Evolutionary conservation across 2,888 invertebrate genomes (phyloP).

Genomic region (Panorpa germanica): DNA sequence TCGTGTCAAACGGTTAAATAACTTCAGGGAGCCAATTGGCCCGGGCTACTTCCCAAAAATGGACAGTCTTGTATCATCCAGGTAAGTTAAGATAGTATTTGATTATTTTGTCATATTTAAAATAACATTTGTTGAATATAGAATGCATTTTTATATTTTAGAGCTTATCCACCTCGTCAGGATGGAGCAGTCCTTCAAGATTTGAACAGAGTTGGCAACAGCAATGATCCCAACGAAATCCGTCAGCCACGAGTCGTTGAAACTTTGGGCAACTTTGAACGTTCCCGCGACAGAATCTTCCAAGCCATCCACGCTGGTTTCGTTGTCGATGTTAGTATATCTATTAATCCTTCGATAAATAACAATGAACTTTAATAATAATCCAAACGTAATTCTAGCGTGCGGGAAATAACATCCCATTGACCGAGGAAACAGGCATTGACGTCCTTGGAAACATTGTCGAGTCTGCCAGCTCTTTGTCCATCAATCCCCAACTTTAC

Average conservation of each 20-base stretch:
- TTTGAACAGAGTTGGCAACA: constrained; percentile 43
- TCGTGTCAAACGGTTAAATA: constrained; percentile 40
- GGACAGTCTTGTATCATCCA: constrained; percentile 46
- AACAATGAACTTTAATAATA: neutral
- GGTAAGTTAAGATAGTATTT: too few relatives aligned
- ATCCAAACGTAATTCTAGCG: neutral
- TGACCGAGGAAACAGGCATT: constrained; percentile 46
- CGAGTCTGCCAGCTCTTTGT: constrained; percentile 44
- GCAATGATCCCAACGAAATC: constrained; percentile 29
- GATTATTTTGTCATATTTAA: too few relatives aligned
- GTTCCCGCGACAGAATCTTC: constrained; percentile 55
- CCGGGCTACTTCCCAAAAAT: constrained; percentile 74
- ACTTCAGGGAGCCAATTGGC: constrained; percentile 46
- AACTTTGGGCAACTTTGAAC: constrained; percentile 42
- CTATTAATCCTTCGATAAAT: neutral
- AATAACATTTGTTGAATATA: too few relatives aligned
- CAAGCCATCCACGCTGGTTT: constrained; percentile 54
- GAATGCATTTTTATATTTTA: too few relatives aligned
- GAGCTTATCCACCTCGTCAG: constrained; percentile 54
- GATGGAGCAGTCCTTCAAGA: constrained; percentile 37
- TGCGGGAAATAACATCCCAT: constrained; percentile 12
- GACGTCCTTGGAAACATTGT: constrained; percentile 62
- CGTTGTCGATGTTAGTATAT: constrained; percentile 31
- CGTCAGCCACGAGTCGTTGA: constrained; percentile 16
- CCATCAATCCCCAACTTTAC: constrained; percentile 46